These are phyloP conservation scores for Drosophila neutralis DNA, from an alignment of 2,888 invertebrate genomes.

Conservation along the genomic window DNA sequence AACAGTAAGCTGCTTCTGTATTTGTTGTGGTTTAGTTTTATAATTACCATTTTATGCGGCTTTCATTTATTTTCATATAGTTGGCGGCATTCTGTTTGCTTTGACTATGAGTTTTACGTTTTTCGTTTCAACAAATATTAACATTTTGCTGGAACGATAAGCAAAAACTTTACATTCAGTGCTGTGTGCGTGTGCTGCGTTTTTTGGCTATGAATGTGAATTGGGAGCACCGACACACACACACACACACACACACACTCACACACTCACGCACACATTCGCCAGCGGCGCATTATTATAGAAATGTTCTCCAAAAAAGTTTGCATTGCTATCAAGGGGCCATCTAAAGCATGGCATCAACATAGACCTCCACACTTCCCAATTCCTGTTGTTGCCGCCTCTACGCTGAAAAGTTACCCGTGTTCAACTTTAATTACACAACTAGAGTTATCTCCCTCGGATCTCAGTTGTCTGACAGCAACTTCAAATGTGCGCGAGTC, in stretches of 20 bases:
- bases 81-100: constrained; percentile 11
- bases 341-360: constrained; percentile 59
- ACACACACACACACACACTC: neutral
- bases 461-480: constrained; percentile 36
- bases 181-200: constrained; percentile 53
- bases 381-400: constrained; percentile 22
- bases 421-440: constrained; percentile 78
- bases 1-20: constrained; percentile 34
- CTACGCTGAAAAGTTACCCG: constrained; percentile 68
- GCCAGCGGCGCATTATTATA: constrained; percentile 73
- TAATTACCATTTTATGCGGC: constrained; percentile 76
- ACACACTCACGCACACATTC: neutral
- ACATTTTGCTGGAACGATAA: constrained; percentile 77
- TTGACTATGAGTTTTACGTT: constrained; percentile 27
- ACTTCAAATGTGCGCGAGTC: constrained; percentile 30
- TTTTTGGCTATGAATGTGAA: constrained; percentile 66
- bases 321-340: constrained; percentile 66
- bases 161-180: constrained; percentile 64
- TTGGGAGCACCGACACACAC: constrained; percentile 30
- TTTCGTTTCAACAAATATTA: constrained; percentile 75
- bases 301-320: constrained; percentile 75
- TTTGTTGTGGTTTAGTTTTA: constrained; percentile 69
- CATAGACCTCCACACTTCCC: constrained; percentile 41
- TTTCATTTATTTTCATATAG: constrained; percentile 68
- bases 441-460: constrained; percentile 36